A percentile compares a stretch with the other conserved stretches of the same genome.
These are phyloP conservation scores for Pegea sp. DNA, from an alignment of 23 tunicate genomes.

Conservation along the genomic window DNA sequence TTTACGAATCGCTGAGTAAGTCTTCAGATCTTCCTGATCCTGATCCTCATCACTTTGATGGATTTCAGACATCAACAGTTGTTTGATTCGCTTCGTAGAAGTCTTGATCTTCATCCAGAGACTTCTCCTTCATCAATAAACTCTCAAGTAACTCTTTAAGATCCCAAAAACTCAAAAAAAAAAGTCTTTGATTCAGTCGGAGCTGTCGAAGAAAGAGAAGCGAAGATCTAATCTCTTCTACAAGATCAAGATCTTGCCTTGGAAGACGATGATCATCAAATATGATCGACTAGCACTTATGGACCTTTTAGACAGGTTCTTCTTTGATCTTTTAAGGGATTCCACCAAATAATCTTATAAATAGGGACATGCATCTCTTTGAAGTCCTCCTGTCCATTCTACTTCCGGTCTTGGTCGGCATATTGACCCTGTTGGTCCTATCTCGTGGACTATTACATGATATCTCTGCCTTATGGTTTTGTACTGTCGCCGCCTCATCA, in stretches of 20 bases:
- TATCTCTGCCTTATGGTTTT: constrained; percentile 55
- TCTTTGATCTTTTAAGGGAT: not conserved
- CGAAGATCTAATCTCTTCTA: constrained; percentile 39
- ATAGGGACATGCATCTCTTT: constrained; percentile 2
- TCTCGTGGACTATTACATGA: constrained; percentile 19
- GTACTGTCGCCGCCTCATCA: constrained; percentile 64
- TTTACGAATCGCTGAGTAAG: no score
- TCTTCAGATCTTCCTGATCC: no score
- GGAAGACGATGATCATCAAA: constrained; percentile 20
- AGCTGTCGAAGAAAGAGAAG: no score
- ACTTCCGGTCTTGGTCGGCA: constrained; percentile 18
- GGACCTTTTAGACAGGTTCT: constrained; percentile 70
- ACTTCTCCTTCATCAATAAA: constrained; percentile 5
- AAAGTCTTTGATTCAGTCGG: no score
- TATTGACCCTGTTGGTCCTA: constrained; percentile 23
- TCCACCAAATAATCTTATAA: not conserved
- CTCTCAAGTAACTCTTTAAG: constrained; percentile 2
- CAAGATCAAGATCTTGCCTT: constrained; percentile 31
- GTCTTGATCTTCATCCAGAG: constrained; percentile 5
- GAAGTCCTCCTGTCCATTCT: constrained; percentile 18
- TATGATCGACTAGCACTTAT: constrained; percentile 61
- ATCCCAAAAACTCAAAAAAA: not conserved
- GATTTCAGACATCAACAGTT: constrained; percentile 10
- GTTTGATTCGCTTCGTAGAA: constrained; percentile 4
- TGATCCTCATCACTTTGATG: not conserved